Evolutionary conservation across 2,797 vertebrate species (phyloP), one percentile per base, ranked within the genome.

Genomic region (Eulemur albifrons): DNA sequence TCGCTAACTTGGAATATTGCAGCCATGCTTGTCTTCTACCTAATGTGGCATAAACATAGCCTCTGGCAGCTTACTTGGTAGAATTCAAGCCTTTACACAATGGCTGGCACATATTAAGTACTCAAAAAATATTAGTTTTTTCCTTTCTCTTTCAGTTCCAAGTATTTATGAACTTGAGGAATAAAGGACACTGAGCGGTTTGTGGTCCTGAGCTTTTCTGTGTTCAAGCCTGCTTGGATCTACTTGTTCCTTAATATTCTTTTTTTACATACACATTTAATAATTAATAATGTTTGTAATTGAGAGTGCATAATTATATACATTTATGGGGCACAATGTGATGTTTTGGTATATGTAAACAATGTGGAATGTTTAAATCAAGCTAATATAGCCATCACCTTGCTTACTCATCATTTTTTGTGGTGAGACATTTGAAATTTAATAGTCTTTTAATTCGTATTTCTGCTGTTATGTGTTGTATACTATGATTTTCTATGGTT

Each of bases 1-100:
- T 97, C 97, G 57, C 87, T 97, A 50, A 92, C 13, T 69, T 95
- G 84, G n/a, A 93, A 59, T 72, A 43, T 90, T 76, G 82, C 38
- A 93, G 30, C 65, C 89, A 75, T 97, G 50, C 84, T 95, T 40
- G 79, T 83, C 67, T 94, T 50, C 83, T 97, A 76, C 70, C 52
- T 97, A 97, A 96, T 95, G 92, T 95, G 96, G 89, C 73, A 70
- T 95, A 90, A 96, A 50, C 40, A 35, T 86, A 88, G 83, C 90
- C 94, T 90, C 90, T 0, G 54, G 92, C 83, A 97, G 48, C 80
- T 90, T 25, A 50, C 57, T 43, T 65, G 87, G 75, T 0, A 86
- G 84, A 0, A 91, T 81, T 92, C 80, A 52, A n/a, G 45, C n/a
- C 93, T 95, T 97, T 82, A 81, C 9, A 92, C 17, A 76, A n/a